A percentile compares a stretch with the other conserved stretches of the same genome.
phyloP scores from a whole-genome alignment of 2,797 vertebrate species.

The Pygocentrus nattereri region DNA sequence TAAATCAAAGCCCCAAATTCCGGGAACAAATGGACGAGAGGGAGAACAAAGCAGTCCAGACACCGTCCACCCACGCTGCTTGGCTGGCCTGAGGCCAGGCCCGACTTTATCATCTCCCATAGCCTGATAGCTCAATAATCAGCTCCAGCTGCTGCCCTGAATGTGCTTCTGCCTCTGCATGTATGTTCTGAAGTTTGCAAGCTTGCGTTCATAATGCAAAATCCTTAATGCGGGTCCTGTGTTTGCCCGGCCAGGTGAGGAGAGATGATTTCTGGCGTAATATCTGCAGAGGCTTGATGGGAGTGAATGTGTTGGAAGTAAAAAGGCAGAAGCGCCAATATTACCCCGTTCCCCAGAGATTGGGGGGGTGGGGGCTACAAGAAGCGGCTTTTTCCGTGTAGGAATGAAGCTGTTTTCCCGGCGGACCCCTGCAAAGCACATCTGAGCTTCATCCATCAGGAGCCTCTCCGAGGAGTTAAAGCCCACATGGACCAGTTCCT shows the following conservation, averaged over 20 bases:
- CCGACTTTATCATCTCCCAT: slow-evolving; percentile 45
- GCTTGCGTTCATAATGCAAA: slow-evolving; percentile 64
- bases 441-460: slow-evolving; percentile 79
- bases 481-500: slow-evolving; percentile 34
- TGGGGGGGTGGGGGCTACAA: slow-evolving; percentile 39
- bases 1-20: slow-evolving; percentile 65
- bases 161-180: slow-evolving; percentile 38
- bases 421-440: slow-evolving; percentile 66
- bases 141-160: slow-evolving; percentile 61
- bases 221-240: slow-evolving; percentile 63
- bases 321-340: slow-evolving; percentile 63
- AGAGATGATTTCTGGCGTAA: slow-evolving; percentile 45
- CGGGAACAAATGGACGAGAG: slow-evolving; percentile 63
- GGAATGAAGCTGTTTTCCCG: slow-evolving; percentile 68
- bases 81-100: neutral
- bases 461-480: slow-evolving; percentile 47
- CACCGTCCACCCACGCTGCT: slow-evolving; percentile 29
- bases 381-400: slow-evolving; percentile 42
- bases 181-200: slow-evolving; percentile 53
- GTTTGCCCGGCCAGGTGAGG: slow-evolving; percentile 53
- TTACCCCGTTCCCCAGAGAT: slow-evolving; percentile 60
- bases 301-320: slow-evolving; percentile 67
- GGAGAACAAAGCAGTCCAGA: slow-evolving; percentile 63
- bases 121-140: slow-evolving; percentile 63
- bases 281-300: slow-evolving; percentile 57